phyloP scores from a whole-genome alignment of 2,888 invertebrate species.

The Agrochola lota region DNA sequence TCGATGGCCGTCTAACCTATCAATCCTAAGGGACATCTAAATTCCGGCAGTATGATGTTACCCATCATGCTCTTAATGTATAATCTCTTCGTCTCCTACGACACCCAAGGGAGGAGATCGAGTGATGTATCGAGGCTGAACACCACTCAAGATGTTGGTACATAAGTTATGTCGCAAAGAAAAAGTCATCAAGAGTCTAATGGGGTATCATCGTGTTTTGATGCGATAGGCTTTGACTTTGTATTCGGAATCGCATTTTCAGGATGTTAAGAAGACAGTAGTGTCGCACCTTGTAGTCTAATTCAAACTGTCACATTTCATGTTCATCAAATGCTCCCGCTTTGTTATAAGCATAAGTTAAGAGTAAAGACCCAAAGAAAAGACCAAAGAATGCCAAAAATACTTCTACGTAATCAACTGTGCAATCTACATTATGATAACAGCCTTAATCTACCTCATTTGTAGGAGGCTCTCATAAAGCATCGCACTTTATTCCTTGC shows the following conservation, averaged over 20 bases:
- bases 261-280: neutral
- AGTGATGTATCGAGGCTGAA: conserved; percentile 33
- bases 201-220: neutral
- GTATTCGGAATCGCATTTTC: neutral
- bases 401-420: conserved; percentile 46
- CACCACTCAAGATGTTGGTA: conserved; percentile 3
- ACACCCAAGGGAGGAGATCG: conserved; percentile 34
- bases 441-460: conserved; percentile 69
- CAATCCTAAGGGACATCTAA: conserved; percentile 29
- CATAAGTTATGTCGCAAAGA: neutral
- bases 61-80: conserved; percentile 46
- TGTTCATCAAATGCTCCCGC: neutral
- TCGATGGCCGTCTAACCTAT: conserved; percentile 16
- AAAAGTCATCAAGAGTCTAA: neutral
- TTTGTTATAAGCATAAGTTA: conserved; percentile 8
- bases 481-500: conserved; percentile 81
- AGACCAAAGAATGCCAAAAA: conserved; percentile 12
- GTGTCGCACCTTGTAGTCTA: neutral
- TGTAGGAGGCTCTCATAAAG: conserved; percentile 74
- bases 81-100: conserved; percentile 50
- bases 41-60: conserved; percentile 43
- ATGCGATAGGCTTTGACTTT: neutral
- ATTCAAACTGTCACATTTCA: conserved; percentile 3
- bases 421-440: conserved; percentile 64
- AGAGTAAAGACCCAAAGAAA: conserved; percentile 12